Evolutionary conservation across 2,113 vertebrate genomes (phyloP), one percentile per base, ranked within the genome.

Genomic region (Mirza zaza): DNA sequence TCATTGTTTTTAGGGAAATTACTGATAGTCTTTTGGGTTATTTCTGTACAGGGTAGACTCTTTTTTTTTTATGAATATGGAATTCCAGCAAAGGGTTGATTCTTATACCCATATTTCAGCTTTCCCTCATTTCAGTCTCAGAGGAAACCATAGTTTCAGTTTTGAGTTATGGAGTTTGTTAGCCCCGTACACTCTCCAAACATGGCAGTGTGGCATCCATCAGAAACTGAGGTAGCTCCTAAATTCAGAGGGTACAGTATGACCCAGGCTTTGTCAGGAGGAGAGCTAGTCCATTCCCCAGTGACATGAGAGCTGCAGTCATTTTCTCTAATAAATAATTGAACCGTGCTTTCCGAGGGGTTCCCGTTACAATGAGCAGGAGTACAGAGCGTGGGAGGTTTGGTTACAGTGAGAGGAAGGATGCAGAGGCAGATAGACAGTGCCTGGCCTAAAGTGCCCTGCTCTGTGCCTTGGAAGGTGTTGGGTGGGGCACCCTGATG

Each of bases 321-420:
- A 97, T 97, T 98, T 97, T 98, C 98, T 98, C 97, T 98, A 96
- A 98, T 99, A 97, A 99, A 99, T 99, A 99, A 99, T 99, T 98
- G 98, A 99, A 91, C 61, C 42, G 71, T 29, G 79, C 89, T 98
- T 93, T 95, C 97, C n/a, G 10, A 93, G 96, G 96, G 98, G 95
- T 86, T 97, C 98, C 63, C 92, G 80, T 99, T 99, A 98, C 99
- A 97, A 84, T 0, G 67, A 98, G 97, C 95, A 94, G 95, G 15
- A 92, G 90, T 89, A 87, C 82, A 81, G 94, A 95, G 94, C 65
- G n/a, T 29, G 42, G 55, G 32, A 90, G 90, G 85, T 98, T 97
- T 97, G 97, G 98, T 98, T 99, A 98, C 98, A 90, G 76, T 79
- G 79, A 90, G 75, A 59, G 68, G 85, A 97, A 97, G 96, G 97